Evolutionary conservation across 2,888 invertebrate species (phyloP).

Genomic region (Margaritifera margaritifera): DNA sequence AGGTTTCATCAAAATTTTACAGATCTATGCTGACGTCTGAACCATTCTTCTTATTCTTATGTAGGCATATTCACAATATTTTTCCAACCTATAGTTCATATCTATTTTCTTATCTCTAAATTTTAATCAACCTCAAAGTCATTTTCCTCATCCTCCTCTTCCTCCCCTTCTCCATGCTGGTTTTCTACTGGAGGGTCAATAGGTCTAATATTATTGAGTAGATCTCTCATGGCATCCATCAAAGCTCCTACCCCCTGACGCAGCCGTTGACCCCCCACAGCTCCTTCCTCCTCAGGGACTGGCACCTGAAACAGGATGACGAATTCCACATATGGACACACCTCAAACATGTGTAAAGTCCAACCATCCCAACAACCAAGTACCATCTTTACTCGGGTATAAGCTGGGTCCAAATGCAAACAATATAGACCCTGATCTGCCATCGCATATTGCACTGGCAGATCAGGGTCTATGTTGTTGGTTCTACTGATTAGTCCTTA

Average conservation of each 20-base stretch:
- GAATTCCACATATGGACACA: background rate
- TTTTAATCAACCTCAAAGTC: constrained; percentile 29
- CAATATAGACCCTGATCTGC: no score
- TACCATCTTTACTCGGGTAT: no score
- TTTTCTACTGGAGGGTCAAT: constrained; percentile 76
- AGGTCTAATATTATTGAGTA: constrained; percentile 80
- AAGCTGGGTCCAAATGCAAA: no score
- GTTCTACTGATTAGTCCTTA: no score
- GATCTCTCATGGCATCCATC: constrained; percentile 83
- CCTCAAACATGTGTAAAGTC: background rate
- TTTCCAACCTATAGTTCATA: no score
- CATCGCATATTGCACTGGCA: no score
- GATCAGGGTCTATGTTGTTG: no score
- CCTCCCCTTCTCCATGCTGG: constrained; percentile 19
- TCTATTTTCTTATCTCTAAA: no score
- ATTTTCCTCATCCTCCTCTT: constrained; percentile 33
- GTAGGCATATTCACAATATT: no score
- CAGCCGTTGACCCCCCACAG: constrained; percentile 73
- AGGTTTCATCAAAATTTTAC: no score
- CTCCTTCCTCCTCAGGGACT: constrained; percentile 40
- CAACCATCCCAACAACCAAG: background rate
- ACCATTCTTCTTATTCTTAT: no score
- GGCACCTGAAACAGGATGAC: constrained; percentile 34
- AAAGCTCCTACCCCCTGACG: constrained; percentile 80
- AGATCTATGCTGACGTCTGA: no score